phyloP scores from a whole-genome alignment of 1,140 invertebrate genomes.

The Brachionus angularis region DNA sequence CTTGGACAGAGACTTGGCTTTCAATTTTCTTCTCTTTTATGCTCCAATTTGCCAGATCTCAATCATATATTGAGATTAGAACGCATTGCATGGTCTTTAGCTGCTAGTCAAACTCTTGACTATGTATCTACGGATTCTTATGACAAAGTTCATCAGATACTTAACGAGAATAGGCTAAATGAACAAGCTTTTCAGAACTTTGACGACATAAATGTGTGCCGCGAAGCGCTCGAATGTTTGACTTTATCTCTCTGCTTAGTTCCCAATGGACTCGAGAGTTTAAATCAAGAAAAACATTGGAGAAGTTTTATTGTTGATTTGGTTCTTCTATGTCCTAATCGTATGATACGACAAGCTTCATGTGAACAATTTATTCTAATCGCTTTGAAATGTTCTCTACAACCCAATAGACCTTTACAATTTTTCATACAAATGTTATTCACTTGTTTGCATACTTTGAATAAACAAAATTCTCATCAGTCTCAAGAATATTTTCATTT shows the following conservation, averaged over 20 bases:
- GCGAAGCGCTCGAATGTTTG: constrained; percentile 84
- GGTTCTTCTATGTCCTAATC: constrained; percentile 68
- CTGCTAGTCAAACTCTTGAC: constrained; percentile 16
- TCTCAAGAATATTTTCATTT: constrained; percentile 76
- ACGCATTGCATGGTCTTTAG: constrained; percentile 27
- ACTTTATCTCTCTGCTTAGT: constrained; percentile 81
- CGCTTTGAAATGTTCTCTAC: constrained; percentile 65
- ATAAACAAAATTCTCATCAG: constrained; percentile 71
- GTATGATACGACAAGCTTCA: constrained; percentile 68
- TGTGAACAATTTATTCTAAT: constrained; percentile 78
- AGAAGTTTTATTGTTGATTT: constrained; percentile 81
- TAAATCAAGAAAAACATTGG: constrained; percentile 72
- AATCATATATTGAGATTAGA: neutral
- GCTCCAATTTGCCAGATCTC: neutral
- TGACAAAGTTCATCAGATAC: neutral
- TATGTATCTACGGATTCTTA: neutral
- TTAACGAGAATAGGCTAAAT: neutral
- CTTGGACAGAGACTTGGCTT: neutral
- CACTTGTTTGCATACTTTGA: constrained; percentile 66
- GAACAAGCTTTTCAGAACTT: constrained; percentile 47
- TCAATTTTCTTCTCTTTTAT: constrained; percentile 3
- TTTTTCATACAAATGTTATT: constrained; percentile 74
- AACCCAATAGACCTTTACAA: constrained; percentile 60
- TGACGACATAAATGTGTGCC: constrained; percentile 67
- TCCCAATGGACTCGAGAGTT: constrained; percentile 70